Evolutionary conservation across 2,113 vertebrate species (phyloP).

Genomic region (Donacobius atricapilla): DNA sequence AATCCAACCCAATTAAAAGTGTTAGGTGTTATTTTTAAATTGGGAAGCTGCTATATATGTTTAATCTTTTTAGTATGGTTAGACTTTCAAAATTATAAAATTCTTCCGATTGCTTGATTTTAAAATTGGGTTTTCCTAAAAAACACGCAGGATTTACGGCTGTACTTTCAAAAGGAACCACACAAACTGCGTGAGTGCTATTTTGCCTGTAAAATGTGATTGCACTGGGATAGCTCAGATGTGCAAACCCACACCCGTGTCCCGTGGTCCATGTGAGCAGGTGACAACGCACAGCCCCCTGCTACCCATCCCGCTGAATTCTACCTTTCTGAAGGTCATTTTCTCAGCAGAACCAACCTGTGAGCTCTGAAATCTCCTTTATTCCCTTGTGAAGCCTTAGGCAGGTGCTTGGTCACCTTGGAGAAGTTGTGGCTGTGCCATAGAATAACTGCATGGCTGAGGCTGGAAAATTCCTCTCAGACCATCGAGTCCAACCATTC

Average conservation of each 20-base stretch:
- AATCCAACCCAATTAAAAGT: neutral
- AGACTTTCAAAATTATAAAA: neutral
- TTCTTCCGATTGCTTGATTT: neutral
- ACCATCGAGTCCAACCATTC: rapidly evolving
- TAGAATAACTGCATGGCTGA: rapidly evolving
- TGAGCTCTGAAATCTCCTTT: neutral
- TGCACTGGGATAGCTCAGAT: neutral
- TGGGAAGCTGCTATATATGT: neutral
- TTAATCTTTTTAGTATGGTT: neutral
- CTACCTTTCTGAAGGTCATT: neutral
- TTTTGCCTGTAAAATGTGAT: neutral
- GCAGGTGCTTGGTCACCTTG: neutral
- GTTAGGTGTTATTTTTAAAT: neutral
- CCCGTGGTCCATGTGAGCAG: rapidly evolving
- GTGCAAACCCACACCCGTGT: rapidly evolving
- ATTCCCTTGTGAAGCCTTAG: neutral
- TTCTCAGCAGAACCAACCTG: neutral
- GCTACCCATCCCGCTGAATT: neutral
- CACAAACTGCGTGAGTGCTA: neutral
- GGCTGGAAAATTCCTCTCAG: neutral
- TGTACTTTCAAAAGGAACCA: neutral
- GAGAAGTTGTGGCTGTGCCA: too few relatives aligned
- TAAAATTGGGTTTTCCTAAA: neutral
- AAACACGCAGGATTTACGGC: rapidly evolving
- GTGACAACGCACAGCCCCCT: neutral